Percentiles rank a stretch among this genome's conserved stretches.
Evolutionary conservation across 2,113 vertebrate species (phyloP).

Genomic region (Phaethon lepturus): DNA sequence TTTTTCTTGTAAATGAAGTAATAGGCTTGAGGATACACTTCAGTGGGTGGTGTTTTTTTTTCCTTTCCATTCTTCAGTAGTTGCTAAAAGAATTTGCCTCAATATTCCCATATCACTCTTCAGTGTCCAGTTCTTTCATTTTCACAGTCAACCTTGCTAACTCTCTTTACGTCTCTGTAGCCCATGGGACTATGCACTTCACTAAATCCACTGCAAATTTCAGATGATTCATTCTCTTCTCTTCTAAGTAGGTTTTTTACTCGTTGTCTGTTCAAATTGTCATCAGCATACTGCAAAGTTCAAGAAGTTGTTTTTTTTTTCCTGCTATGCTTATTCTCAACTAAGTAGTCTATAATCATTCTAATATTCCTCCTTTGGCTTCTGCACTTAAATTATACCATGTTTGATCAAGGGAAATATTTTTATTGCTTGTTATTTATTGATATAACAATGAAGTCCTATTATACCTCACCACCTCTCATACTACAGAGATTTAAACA

Average conservation of each 20-base stretch:
- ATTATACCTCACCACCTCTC: background rate
- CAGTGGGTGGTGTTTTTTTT: background rate
- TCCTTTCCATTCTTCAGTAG: background rate
- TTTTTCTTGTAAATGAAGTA: background rate
- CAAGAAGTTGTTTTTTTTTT: background rate
- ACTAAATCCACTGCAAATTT: slow-evolving; percentile 21
- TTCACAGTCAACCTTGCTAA: background rate
- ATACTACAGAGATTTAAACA: background rate
- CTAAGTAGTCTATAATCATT: background rate
- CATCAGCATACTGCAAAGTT: background rate
- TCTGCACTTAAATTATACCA: background rate
- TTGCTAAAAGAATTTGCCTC: slow-evolving; percentile 11
- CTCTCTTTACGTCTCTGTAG: background rate
- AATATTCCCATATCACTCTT: background rate
- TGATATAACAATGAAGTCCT: background rate
- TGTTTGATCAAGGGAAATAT: background rate
- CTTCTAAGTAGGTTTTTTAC: background rate
- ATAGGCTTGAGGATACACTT: background rate
- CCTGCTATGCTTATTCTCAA: background rate
- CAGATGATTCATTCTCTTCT: background rate
- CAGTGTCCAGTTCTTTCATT: slow-evolving; percentile 19
- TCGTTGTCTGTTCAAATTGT: slow-evolving; percentile 14
- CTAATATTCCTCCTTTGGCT: background rate
- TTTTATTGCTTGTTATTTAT: background rate
- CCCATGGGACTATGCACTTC: background rate